Conservation (phyloP, 2,888 invertebrate genomes). For the Resseliella maxima region DNA sequence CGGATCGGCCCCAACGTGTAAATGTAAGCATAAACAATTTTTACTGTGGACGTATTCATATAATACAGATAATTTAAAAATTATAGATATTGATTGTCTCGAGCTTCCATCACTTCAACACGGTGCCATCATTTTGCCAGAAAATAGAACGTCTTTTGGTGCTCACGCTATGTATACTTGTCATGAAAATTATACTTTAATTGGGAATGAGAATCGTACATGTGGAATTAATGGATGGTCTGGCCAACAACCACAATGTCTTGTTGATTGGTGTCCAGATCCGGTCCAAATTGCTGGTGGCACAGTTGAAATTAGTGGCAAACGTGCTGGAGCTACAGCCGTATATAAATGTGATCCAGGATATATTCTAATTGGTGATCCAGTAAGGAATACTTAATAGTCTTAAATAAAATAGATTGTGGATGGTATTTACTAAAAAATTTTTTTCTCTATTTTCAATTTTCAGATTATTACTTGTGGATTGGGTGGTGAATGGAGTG, state of each 20-base stretch:
- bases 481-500: conserved; percentile 87
- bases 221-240: conserved; percentile 85
- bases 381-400: conserved; percentile 69
- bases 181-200: conserved; percentile 85
- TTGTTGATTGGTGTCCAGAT: conserved; percentile 89
- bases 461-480: conserved; percentile 81
- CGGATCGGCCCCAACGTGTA: conserved; percentile 82
- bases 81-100: conserved; percentile 84
- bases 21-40: conserved; percentile 76
- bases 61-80: conserved; percentile 37
- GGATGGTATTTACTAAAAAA: too few species aligned
- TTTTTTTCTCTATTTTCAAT: conserved; percentile 47
- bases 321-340: conserved; percentile 83
- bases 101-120: conserved; percentile 76
- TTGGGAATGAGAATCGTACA: conserved; percentile 77
- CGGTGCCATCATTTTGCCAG: conserved; percentile 76
- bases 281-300: conserved; percentile 84
- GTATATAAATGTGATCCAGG: conserved; percentile 85
- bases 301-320: conserved; percentile 76
- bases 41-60: conserved; percentile 43
- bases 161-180: conserved; percentile 82
- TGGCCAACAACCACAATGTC: conserved; percentile 81
- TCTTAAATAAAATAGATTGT: neutral
- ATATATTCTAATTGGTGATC: conserved; percentile 84
- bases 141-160: conserved; percentile 81